phyloP scores from a whole-genome alignment of 2,797 vertebrate genomes.

The Astyanax mexicanus region DNA sequence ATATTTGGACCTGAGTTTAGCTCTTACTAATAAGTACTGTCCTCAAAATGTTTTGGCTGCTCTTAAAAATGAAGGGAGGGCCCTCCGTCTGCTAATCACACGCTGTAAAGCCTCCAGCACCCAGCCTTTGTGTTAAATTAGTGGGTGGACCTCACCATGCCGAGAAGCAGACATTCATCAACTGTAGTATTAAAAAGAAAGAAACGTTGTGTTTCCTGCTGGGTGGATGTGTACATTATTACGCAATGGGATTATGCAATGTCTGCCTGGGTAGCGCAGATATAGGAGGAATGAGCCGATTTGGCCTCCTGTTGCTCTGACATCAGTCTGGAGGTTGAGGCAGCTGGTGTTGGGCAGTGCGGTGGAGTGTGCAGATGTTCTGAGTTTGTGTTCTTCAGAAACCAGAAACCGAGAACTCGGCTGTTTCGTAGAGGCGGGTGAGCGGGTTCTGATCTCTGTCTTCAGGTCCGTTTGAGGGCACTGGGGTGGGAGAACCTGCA shows the following conservation, averaged over 20 bases:
- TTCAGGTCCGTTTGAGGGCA: slow-evolving; percentile 35
- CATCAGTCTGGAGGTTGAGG: neutral
- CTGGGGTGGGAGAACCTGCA: slow-evolving; percentile 71
- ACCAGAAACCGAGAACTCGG: slow-evolving; percentile 67
- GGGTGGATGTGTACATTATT: slow-evolving; percentile 50
- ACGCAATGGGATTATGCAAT: slow-evolving; percentile 68
- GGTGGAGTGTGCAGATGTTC: slow-evolving; percentile 8
- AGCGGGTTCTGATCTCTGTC: slow-evolving; percentile 1
- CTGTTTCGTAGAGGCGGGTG: slow-evolving; percentile 44
- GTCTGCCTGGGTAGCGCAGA: slow-evolving; percentile 53
- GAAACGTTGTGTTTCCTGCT: slow-evolving; percentile 57
- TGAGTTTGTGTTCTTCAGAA: slow-evolving; percentile 52
- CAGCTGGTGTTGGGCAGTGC: neutral
- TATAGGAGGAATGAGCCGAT: slow-evolving; percentile 29
- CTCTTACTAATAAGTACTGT: neutral
- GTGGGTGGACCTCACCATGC: slow-evolving; percentile 27
- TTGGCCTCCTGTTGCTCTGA: neutral
- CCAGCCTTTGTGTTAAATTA: slow-evolving; percentile 35
- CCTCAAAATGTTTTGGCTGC: slow-evolving; percentile 5
- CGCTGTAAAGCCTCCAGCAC: slow-evolving; percentile 26
- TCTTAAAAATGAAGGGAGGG: slow-evolving; percentile 4
- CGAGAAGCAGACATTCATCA: slow-evolving; percentile 22
- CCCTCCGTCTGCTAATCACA: slow-evolving; percentile 45
- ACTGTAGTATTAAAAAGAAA: slow-evolving; percentile 51
- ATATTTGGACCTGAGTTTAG: neutral